phyloP scores from a whole-genome alignment of 2,888 invertebrate species.

The Leptinotarsa tumamoca region DNA sequence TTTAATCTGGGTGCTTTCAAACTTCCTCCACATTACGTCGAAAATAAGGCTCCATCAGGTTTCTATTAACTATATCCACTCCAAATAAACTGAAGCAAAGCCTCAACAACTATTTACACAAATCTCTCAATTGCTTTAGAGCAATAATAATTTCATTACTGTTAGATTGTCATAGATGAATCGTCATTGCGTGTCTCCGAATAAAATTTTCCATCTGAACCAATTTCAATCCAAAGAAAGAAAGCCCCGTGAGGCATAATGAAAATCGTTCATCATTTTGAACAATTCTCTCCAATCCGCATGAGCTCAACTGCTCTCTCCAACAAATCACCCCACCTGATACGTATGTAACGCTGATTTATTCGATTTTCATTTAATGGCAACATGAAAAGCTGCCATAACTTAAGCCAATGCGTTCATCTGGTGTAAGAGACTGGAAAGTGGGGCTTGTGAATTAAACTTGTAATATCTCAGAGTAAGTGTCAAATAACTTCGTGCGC shows the following conservation, averaged over 20 bases:
- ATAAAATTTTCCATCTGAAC: background rate
- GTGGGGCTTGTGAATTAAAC: conserved; percentile 51
- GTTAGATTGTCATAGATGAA: too few relatives aligned
- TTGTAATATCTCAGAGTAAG: conserved; percentile 53
- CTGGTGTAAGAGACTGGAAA: conserved; percentile 43
- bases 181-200: too few relatives aligned
- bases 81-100: too few relatives aligned
- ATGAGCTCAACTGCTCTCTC: background rate
- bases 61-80: too few relatives aligned
- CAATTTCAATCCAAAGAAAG: background rate
- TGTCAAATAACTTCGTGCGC: conserved; percentile 54
- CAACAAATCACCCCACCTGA: conserved; percentile 9
- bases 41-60: too few relatives aligned
- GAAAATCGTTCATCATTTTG: background rate
- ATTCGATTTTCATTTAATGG: conserved; percentile 13
- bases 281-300: background rate
- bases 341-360: conserved; percentile 20
- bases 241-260: background rate
- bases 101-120: too few relatives aligned
- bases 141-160: too few relatives aligned
- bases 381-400: conserved; percentile 33
- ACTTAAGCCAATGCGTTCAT: conserved; percentile 45
- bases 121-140: too few relatives aligned
- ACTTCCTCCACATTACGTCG: too few relatives aligned
- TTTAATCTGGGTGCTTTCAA: too few relatives aligned